phyloP scores from a whole-genome alignment of 2,113 vertebrate genomes.

The Coryphaenoides rupestris region DNA sequence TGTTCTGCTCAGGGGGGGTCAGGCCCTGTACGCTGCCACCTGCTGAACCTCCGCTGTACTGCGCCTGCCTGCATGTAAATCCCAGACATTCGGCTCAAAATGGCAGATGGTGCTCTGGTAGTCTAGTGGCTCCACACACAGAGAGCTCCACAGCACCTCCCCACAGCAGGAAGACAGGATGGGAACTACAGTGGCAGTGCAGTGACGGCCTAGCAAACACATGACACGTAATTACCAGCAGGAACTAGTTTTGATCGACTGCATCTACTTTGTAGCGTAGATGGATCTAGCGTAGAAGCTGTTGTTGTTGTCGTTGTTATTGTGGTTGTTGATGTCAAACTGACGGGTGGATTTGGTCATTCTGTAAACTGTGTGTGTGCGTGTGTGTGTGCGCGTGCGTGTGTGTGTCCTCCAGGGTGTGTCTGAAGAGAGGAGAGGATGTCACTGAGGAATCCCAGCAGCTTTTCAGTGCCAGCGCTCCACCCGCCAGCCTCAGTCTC shows the following conservation, averaged over 20 bases:
- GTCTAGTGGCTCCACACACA: conserved; percentile 12
- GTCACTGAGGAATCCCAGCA: conserved; percentile 79
- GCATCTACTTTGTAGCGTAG: too few relatives aligned
- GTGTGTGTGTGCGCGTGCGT: conserved; percentile 4
- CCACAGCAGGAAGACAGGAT: conserved; percentile 35
- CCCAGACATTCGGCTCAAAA: conserved; percentile 50
- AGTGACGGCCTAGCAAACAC: conserved; percentile 19
- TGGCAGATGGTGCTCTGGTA: conserved; percentile 17
- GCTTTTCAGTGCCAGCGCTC: conserved; percentile 91
- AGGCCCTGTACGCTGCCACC: conserved; percentile 49
- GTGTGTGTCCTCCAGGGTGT: conserved; percentile 56
- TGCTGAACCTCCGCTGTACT: conserved; percentile 54
- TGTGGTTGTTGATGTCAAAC: too few relatives aligned
- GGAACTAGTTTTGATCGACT: too few relatives aligned
- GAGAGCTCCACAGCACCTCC: conserved; percentile 32
- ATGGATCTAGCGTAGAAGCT: too few relatives aligned
- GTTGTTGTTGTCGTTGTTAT: too few relatives aligned
- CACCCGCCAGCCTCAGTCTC: conserved; percentile 92
- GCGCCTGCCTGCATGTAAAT: conserved; percentile 34
- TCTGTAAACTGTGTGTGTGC: background rate
- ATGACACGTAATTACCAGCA: background rate
- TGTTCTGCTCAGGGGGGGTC: too few relatives aligned
- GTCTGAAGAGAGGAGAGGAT: conserved; percentile 80
- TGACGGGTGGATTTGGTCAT: too few relatives aligned
- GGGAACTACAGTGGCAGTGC: conserved; percentile 42